Conservation (phyloP, 37 sponge, comb jelly and placozoan species). For the Axinella damicornis region DNA sequence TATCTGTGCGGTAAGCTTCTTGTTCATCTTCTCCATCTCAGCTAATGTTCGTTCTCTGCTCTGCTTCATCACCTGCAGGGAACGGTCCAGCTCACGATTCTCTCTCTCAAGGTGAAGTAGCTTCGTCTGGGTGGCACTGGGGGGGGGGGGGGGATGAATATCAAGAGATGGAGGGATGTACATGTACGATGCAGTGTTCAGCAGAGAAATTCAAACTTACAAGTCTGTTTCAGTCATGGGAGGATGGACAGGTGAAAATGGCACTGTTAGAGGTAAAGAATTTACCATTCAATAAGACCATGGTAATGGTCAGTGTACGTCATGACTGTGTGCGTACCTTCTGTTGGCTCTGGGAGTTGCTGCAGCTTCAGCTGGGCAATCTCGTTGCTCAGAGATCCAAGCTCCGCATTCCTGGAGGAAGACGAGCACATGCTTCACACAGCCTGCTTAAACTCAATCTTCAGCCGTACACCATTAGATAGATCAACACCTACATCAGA, state of each 20-base stretch:
- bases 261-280: no score
- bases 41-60: slow-evolving; percentile 58
- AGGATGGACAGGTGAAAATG: no score
- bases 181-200: no score
- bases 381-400: slow-evolving; percentile 23
- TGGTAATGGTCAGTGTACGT: no score
- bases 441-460: no score
- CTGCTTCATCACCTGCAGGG: slow-evolving; percentile 49
- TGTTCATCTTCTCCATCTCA: slow-evolving; percentile 74
- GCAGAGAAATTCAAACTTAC: no score
- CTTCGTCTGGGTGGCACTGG: slow-evolving; percentile 54
- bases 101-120: slow-evolving; percentile 78
- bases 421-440: no score
- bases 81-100: slow-evolving; percentile 70
- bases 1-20: slow-evolving; percentile 68
- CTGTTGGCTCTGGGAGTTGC: neutral
- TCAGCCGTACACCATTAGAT: neutral
- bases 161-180: no score
- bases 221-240: slow-evolving; percentile 32
- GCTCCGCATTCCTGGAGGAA: slow-evolving; percentile 24
- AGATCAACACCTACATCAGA: no score
- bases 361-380: slow-evolving; percentile 25
- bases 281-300: no score
- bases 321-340: no score
- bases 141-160: no score